Evolutionary conservation across 2,888 invertebrate genomes (phyloP).

Genomic region (Seira ritae): DNA sequence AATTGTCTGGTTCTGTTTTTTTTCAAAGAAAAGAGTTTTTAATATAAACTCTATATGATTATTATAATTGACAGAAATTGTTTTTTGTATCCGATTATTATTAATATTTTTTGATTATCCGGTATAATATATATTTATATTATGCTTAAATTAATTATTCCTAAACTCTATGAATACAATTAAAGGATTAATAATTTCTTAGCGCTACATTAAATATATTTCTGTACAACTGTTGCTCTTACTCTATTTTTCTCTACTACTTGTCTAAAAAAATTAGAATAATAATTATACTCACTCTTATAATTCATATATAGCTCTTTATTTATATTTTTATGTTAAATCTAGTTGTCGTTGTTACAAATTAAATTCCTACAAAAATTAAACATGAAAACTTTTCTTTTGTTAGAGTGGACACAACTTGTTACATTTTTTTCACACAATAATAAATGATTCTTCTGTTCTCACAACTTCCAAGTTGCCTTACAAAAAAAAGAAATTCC

Average conservation of each 20-base stretch:
- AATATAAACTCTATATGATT: no score
- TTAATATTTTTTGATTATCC: conserved; percentile 11
- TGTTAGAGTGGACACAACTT: conserved; percentile 38
- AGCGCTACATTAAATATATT: conserved; percentile 1
- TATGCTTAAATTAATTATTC: conserved; percentile 6
- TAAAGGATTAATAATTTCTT: background rate
- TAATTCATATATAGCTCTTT: conserved; percentile 14
- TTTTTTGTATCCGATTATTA: conserved; percentile 10
- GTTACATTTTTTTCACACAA: conserved; percentile 16
- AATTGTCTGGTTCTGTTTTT: no score
- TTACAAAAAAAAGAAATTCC: background rate
- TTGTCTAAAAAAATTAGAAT: no score
- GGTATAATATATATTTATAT: no score
- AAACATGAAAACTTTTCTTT: background rate
- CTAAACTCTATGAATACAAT: conserved; percentile 7
- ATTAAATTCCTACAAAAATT: background rate
- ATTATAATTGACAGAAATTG: no score
- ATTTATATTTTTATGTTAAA: background rate
- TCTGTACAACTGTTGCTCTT: conserved; percentile 17
- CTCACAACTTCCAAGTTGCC: background rate
- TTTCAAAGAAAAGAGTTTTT: no score
- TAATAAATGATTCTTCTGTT: no score
- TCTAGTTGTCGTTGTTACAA: background rate
- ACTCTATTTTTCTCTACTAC: no score
- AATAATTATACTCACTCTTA: conserved; percentile 16